Base-by-base conservation (phyloP, 2,888 invertebrate species). In the Drosophila meridiana region DNA sequence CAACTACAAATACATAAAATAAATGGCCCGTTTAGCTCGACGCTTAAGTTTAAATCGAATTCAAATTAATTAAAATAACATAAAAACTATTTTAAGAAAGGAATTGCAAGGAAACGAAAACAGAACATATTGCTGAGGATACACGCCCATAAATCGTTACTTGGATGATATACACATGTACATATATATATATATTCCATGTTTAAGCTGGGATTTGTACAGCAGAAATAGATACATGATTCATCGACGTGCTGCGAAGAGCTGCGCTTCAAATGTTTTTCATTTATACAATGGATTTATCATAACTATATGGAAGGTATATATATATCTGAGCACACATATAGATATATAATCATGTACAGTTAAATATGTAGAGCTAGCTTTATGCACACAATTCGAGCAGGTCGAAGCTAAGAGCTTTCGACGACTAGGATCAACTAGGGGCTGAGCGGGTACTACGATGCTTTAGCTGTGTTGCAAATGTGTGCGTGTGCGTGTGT, bases 131-230 rank as follows among this genome's bases (percentile, higher is more conserved):
- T 62, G 55, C 48, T 30, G 40, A 50, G 38, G 40, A 36, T 30
- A 9, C 36, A 43, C 3, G 34, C 34, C 48, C 38, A 40, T 60
- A 20, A 20, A 40, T 30, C 48, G 48, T 8, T 30, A 40, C 14
- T 8, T 50, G 40, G 20, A 20, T 50, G 30, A 26, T 42, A 47
- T 13, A 47, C 3, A 28, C 13, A 47, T 14, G 20, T 43, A 43
- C 6, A 7, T 14, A 14, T 8, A 32, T 32, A 50, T 34, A 34
- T 14, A 6, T 28, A 59, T 42, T 32, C 52, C 45, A 64, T 64
- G 53, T 45, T 40, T 47, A 68, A 38, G 66, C 66, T 68, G 68
- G 68, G 36, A 56, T 42, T 48, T 68, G 26, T 68, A 68, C 68
- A 68, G 66, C 66, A 56, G 20, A 56, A 60, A 48, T 30, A 36